Evolutionary conservation across 2,888 invertebrate species (phyloP).

Genomic region (Pristionchus mayeri): DNA sequence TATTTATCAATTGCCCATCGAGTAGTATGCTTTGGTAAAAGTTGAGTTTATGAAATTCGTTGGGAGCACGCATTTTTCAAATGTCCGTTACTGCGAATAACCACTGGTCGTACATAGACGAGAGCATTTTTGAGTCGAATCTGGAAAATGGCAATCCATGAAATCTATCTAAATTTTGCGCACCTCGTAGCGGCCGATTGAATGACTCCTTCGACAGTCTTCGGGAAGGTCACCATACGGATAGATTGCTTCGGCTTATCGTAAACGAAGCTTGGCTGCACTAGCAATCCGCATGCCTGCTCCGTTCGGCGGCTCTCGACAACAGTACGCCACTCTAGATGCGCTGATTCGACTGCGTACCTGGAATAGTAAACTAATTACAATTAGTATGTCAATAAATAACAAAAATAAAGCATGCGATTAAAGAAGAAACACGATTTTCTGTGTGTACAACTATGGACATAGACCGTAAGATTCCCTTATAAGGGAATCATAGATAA

Average conservation of each 20-base stretch:
- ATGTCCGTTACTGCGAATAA: too few species aligned
- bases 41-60: too few species aligned
- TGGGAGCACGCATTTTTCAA: too few species aligned
- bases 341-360: constrained; percentile 77
- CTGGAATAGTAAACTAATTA: not conserved
- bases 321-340: constrained; percentile 88
- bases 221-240: constrained; percentile 84
- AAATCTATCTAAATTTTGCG: too few species aligned
- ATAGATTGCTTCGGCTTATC: constrained; percentile 78
- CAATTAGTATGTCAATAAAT: not conserved
- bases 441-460: too few species aligned
- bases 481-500: too few species aligned
- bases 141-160: too few species aligned
- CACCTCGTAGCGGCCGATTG: constrained; percentile 90
- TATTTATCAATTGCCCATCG: too few species aligned
- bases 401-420: not conserved
- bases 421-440: not conserved
- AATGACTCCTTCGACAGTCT: constrained; percentile 86
- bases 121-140: too few species aligned
- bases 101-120: too few species aligned
- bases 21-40: too few species aligned
- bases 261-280: constrained; percentile 87
- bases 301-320: constrained; percentile 89
- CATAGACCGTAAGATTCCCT: too few species aligned
- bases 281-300: constrained; percentile 90